Conservation (phyloP, 2,113 vertebrate species). For the Labeo catla region DNA sequence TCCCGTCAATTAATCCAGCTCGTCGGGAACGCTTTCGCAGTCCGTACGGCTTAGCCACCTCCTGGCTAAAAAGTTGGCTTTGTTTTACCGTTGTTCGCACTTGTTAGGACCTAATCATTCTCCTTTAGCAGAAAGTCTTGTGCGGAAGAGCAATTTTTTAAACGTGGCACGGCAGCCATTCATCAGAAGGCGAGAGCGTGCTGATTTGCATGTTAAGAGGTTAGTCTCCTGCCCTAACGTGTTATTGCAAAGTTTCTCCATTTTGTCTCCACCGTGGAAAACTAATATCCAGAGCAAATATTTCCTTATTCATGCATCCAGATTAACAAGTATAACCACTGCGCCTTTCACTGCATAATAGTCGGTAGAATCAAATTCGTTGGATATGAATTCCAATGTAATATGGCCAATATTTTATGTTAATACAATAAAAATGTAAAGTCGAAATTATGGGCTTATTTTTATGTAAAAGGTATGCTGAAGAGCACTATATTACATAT, state of each 20-base stretch:
- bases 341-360: slow-evolving; percentile 69
- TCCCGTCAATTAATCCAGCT: neutral
- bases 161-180: slow-evolving; percentile 58
- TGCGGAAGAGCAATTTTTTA: slow-evolving; percentile 58
- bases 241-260: slow-evolving; percentile 68
- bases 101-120: slow-evolving; percentile 58
- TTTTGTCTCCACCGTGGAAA: slow-evolving; percentile 65
- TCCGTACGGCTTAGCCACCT: neutral
- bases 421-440: slow-evolving; percentile 88
- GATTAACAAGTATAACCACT: slow-evolving; percentile 77
- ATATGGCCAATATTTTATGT: slow-evolving; percentile 78
- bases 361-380: slow-evolving; percentile 78
- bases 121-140: slow-evolving; percentile 46
- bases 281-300: slow-evolving; percentile 80
- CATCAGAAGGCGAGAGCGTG: slow-evolving; percentile 59
- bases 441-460: slow-evolving; percentile 82
- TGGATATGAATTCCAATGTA: slow-evolving; percentile 77
- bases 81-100: slow-evolving; percentile 54
- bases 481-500: slow-evolving; percentile 79
- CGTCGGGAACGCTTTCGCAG: neutral
- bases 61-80: slow-evolving; percentile 40
- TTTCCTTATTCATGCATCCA: slow-evolving; percentile 72
- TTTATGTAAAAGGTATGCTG: slow-evolving; percentile 85
- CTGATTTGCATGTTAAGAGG: slow-evolving; percentile 68
- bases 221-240: slow-evolving; percentile 53